Conservation (phyloP, 2,797 vertebrate species). For the Leuciscus waleckii region DNA sequence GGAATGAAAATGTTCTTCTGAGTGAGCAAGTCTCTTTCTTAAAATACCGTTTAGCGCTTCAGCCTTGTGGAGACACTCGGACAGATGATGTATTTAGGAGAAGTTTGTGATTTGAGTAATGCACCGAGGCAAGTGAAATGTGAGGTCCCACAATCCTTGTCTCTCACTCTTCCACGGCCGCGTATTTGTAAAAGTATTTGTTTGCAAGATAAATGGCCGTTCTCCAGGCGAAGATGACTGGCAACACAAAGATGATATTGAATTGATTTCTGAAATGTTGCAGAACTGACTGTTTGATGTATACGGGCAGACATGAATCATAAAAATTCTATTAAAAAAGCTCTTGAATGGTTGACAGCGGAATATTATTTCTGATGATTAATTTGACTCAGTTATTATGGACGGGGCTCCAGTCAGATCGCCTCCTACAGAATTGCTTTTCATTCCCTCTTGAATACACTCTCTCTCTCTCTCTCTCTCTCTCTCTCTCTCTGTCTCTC, state of each 20-base stretch:
- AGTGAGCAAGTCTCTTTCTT: not conserved
- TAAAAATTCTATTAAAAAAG: constrained; percentile 96
- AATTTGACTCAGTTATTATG: constrained; percentile 95
- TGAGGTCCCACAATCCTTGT: constrained; percentile 67
- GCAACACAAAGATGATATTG: constrained; percentile 91
- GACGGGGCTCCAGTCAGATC: constrained; percentile 88
- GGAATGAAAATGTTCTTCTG: not conserved
- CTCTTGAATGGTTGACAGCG: constrained; percentile 90
- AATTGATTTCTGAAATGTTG: constrained; percentile 92
- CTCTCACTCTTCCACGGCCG: constrained; percentile 66
- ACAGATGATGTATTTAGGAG: constrained; percentile 54
- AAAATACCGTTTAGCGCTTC: constrained; percentile 38
- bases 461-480: constrained; percentile 33
- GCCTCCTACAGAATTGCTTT: constrained; percentile 90
- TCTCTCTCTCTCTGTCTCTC: no score
- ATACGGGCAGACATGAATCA: constrained; percentile 89
- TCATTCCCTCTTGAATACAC: constrained; percentile 88
- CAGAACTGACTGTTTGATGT: constrained; percentile 90
- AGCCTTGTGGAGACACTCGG: constrained; percentile 40
- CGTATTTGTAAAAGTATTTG: constrained; percentile 83
- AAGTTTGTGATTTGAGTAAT: constrained; percentile 60
- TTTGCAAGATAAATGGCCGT: constrained; percentile 85
- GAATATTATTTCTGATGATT: constrained; percentile 95
- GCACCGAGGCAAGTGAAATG: constrained; percentile 50
- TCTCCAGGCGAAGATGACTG: constrained; percentile 82